These are phyloP conservation scores for Gymnobelideus leadbeateri DNA, from an alignment of 2,113 vertebrate species.

Conservation along the genomic window DNA sequence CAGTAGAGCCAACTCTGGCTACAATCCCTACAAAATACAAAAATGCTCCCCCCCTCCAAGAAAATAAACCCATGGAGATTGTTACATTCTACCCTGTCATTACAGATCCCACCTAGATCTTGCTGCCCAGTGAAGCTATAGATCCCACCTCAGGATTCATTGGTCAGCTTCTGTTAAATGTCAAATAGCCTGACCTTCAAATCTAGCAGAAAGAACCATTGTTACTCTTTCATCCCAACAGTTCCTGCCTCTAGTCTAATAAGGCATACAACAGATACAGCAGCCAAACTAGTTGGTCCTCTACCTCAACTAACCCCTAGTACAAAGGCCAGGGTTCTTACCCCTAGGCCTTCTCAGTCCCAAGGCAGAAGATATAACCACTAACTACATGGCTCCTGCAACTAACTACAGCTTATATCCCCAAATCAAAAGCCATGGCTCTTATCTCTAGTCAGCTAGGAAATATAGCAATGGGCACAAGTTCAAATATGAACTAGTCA, in stretches of 20 bases:
- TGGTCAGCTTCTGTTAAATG: not conserved
- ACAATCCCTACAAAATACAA: not conserved
- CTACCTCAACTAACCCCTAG: not conserved
- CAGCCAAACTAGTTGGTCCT: not conserved
- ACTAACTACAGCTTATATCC: not conserved
- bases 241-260: not conserved
- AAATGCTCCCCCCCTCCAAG: no score
- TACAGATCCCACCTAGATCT: no score
- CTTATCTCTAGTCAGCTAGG: not conserved
- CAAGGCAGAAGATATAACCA: not conserved
- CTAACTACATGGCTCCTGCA: not conserved
- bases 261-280: not conserved
- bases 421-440: not conserved
- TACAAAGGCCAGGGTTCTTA: not conserved
- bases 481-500: not conserved
- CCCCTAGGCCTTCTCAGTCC: not conserved
- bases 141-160: not conserved
- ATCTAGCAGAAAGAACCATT: not conserved
- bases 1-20: not conserved
- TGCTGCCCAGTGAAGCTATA: no score
- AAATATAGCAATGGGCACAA: not conserved
- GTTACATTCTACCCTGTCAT: no score
- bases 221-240: no score
- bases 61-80: no score
- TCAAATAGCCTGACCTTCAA: not conserved